Conservation (phyloP, 2,888 invertebrate genomes). For the Tortricodes alternella region DNA sequence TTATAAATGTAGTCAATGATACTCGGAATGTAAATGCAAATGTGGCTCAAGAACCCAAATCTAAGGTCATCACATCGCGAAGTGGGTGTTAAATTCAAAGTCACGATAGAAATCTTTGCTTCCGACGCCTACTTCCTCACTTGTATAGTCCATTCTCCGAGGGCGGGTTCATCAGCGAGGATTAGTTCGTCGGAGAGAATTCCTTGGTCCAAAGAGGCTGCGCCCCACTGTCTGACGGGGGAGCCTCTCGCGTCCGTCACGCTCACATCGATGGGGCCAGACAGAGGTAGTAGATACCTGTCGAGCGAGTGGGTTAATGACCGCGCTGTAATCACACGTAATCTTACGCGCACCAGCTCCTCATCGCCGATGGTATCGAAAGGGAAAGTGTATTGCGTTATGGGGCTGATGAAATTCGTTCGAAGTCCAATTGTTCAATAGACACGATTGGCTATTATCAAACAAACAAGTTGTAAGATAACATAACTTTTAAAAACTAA, state of each 20-base stretch:
- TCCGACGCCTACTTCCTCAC: slow-evolving; percentile 41
- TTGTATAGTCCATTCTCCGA: slow-evolving; percentile 94
- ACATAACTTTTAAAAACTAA: background rate
- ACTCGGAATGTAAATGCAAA: slow-evolving; percentile 11
- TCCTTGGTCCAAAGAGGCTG: slow-evolving; percentile 86
- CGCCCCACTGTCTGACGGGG: slow-evolving; percentile 90
- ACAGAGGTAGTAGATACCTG: slow-evolving; percentile 70
- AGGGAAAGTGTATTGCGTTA: slow-evolving; percentile 66
- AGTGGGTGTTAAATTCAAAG: slow-evolving; percentile 36
- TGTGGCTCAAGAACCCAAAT: slow-evolving; percentile 20
- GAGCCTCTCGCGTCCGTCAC: slow-evolving; percentile 83
- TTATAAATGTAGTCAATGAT: background rate
- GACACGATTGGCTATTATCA: slow-evolving; percentile 17
- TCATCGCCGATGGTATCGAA: slow-evolving; percentile 62
- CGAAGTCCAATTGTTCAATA: slow-evolving; percentile 26
- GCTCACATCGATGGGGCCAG: slow-evolving; percentile 65
- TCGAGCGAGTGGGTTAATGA: slow-evolving; percentile 54
- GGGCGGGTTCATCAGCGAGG: slow-evolving; percentile 90
- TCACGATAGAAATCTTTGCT: slow-evolving; percentile 28
- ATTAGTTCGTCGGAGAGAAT: slow-evolving; percentile 89
- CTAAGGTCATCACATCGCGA: slow-evolving; percentile 44
- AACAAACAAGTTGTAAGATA: background rate
- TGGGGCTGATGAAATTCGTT: slow-evolving; percentile 36
- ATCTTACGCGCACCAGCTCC: slow-evolving; percentile 66
- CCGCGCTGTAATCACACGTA: slow-evolving; percentile 67